Evolutionary conservation across 2,888 invertebrate species (phyloP).

Genomic region (Plebejus melissa): DNA sequence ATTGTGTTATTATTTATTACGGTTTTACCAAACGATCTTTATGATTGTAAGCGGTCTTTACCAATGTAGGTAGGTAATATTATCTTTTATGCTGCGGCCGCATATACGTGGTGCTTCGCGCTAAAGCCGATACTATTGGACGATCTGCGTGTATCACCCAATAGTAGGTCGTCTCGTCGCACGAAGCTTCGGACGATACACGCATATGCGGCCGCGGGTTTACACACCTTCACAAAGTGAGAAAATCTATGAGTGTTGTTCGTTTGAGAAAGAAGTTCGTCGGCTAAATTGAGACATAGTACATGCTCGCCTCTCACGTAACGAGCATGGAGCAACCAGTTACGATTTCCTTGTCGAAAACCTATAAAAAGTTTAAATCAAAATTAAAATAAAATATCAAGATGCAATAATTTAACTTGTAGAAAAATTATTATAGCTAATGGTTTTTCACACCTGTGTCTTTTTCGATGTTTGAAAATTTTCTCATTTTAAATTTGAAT

Average conservation of each 20-base stretch:
- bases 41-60: no score
- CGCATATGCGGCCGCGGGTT: no score
- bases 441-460: slow-evolving; percentile 13
- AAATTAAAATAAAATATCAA: background rate
- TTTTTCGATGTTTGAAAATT: slow-evolving; percentile 32
- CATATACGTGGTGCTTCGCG: no score
- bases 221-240: slow-evolving; percentile 59
- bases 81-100: background rate
- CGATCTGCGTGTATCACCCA: no score
- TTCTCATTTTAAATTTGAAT: slow-evolving; percentile 32
- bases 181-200: no score
- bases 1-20: no score
- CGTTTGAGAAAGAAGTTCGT: slow-evolving; percentile 54
- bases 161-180: no score
- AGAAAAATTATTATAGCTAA: background rate
- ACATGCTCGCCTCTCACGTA: slow-evolving; percentile 69
- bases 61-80: no score
- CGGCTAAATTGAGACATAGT: slow-evolving; percentile 57
- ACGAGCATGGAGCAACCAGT: slow-evolving; percentile 68
- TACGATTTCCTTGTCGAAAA: slow-evolving; percentile 51
- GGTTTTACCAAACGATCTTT: no score
- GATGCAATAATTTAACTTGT: background rate
- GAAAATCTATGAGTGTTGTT: slow-evolving; percentile 65
- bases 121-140: no score
- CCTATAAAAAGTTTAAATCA: slow-evolving; percentile 41